Evolutionary conservation across 2,888 invertebrate species (phyloP).

Genomic region (Tenthredo scrophulariae): DNA sequence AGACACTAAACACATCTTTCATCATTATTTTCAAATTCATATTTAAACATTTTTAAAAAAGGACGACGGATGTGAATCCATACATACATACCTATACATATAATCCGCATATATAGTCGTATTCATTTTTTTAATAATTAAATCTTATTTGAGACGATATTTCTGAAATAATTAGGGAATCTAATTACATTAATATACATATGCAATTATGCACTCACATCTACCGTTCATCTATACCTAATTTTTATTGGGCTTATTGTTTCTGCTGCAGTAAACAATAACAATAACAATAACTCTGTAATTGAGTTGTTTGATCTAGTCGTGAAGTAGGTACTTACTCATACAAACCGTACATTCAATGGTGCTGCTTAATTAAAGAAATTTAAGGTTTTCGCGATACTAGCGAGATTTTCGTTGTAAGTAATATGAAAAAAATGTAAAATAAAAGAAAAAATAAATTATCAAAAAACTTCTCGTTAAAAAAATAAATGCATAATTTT

Average conservation of each 20-base stretch:
- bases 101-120: too few species aligned
- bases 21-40: not conserved
- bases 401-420: not conserved
- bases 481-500: not conserved
- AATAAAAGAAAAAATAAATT: not conserved
- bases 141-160: too few species aligned
- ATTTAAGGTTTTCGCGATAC: not conserved
- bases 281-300: too few species aligned
- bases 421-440: not conserved
- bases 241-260: not conserved
- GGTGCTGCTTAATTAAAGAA: not conserved
- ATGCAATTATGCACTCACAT: not conserved
- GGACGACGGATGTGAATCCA: too few species aligned
- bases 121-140: too few species aligned
- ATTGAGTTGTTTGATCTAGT: slow-evolving; percentile 6
- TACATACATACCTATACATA: too few species aligned
- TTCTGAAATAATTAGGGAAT: too few species aligned
- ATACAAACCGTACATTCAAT: slow-evolving; percentile 10
- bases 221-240: not conserved
- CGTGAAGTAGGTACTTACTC: slow-evolving; percentile 11
- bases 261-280: not conserved
- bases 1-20: not conserved
- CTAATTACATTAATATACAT: too few species aligned
- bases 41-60: too few species aligned
- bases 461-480: not conserved